Evolutionary conservation across 2,888 invertebrate species (phyloP).

Genomic region (Drosophila algonquin): DNA sequence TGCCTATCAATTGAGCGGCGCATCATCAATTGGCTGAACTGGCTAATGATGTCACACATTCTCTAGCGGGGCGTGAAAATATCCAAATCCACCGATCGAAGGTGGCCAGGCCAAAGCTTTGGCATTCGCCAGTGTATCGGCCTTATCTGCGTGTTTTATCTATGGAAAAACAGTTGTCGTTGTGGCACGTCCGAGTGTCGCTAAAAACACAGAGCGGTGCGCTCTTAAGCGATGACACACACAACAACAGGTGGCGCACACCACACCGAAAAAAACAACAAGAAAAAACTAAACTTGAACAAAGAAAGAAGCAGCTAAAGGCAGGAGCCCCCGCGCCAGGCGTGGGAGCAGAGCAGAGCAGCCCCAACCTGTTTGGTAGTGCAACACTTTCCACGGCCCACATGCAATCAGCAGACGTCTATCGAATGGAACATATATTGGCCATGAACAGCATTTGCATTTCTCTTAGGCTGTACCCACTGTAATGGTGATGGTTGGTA

Average conservation of each 20-base stretch:
- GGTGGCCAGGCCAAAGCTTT: not conserved
- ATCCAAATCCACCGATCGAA: not conserved
- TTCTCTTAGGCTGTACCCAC: slow-evolving; percentile 19
- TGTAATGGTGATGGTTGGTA: not conserved
- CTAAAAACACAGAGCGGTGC: slow-evolving; percentile 22
- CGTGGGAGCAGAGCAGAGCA: slow-evolving; percentile 41
- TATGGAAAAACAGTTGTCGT: slow-evolving; percentile 26
- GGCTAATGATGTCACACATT: not conserved
- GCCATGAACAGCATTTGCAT: not conserved
- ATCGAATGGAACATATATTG: not conserved
- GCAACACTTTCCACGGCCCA: slow-evolving; percentile 33
- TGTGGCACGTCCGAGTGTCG: slow-evolving; percentile 2
- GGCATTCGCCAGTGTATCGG: not conserved
- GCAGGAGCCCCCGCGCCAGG: not conserved
- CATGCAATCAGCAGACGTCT: not conserved
- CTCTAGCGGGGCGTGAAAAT: not conserved
- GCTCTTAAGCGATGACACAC: slow-evolving; percentile 53
- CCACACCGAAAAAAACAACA: not conserved
- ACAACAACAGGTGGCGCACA: slow-evolving; percentile 65
- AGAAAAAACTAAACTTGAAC: not conserved
- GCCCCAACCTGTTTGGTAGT: slow-evolving; percentile 33
- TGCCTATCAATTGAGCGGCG: not conserved
- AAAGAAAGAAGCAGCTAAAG: slow-evolving; percentile 13
- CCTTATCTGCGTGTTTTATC: slow-evolving; percentile 61
- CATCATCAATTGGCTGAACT: not conserved